Conservation (phyloP, 1,140 invertebrate genomes). For the Papilio polyxenes region DNA sequence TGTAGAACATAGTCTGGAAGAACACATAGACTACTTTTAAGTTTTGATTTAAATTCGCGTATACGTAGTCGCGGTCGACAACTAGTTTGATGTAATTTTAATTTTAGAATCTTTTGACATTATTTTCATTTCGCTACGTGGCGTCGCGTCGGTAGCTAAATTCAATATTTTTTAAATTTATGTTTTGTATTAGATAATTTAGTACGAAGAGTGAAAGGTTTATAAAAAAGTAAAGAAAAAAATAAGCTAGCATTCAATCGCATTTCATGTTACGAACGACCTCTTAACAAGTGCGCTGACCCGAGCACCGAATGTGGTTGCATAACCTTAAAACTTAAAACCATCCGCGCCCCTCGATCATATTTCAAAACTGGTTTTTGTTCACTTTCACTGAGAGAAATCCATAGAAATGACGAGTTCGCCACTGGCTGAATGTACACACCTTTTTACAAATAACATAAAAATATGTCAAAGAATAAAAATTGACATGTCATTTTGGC, state of each 20-base stretch:
- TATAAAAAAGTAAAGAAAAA: neutral
- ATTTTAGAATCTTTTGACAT: too few relatives aligned
- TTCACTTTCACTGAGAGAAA: slow-evolving; percentile 21
- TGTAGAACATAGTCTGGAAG: too few relatives aligned
- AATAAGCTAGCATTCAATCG: neutral
- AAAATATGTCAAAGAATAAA: slow-evolving; percentile 1
- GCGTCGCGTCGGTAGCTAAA: too few relatives aligned
- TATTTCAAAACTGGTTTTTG: slow-evolving; percentile 4
- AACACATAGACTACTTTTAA: too few relatives aligned
- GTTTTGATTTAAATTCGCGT: too few relatives aligned
- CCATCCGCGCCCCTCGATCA: slow-evolving; percentile 5
- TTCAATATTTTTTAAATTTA: too few relatives aligned
- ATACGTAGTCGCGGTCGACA: too few relatives aligned
- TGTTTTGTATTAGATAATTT: neutral
- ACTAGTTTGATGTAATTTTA: too few relatives aligned
- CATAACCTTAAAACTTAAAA: neutral
- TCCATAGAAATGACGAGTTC: slow-evolving; percentile 1
- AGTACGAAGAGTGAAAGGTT: slow-evolving; percentile 10
- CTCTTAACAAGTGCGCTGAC: slow-evolving; percentile 22
- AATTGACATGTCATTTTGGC: neutral
- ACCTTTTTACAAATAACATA: neutral
- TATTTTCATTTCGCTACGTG: too few relatives aligned
- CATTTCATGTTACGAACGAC: neutral
- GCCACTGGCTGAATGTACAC: slow-evolving; percentile 3
- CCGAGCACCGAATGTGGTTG: neutral